Conservation (phyloP, 2,113 vertebrate genomes). For the Gymnorhina tibicen region DNA sequence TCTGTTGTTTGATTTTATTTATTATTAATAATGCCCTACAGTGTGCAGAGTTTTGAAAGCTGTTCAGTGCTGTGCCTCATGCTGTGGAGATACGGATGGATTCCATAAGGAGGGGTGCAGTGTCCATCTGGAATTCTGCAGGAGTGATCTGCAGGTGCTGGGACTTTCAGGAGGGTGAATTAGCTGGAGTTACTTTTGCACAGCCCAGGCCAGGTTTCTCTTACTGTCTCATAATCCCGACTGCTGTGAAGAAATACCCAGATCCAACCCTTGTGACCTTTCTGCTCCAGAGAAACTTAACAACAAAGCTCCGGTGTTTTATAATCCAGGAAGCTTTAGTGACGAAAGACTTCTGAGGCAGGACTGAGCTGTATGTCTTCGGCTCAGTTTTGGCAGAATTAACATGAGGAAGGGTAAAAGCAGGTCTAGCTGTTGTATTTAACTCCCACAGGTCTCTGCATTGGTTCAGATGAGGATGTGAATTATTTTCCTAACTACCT, state of each 20-base stretch:
- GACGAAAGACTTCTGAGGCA: background rate
- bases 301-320: background rate
- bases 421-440: background rate
- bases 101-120: background rate
- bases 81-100: background rate
- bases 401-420: background rate
- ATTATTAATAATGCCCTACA: background rate
- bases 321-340: background rate
- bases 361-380: background rate
- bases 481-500: background rate
- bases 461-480: background rate
- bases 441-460: background rate
- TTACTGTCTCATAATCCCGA: background rate
- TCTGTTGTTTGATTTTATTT: background rate
- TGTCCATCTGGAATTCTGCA: background rate
- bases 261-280: background rate
- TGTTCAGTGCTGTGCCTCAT: background rate
- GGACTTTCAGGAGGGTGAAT: background rate
- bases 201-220: background rate
- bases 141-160: background rate
- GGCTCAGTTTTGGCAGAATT: background rate
- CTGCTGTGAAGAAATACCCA: background rate
- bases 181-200: background rate
- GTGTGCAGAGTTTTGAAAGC: background rate
- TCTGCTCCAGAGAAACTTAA: background rate